Evolutionary conservation across 2,888 invertebrate genomes (phyloP).

Genomic region (Homarus gammarus): DNA sequence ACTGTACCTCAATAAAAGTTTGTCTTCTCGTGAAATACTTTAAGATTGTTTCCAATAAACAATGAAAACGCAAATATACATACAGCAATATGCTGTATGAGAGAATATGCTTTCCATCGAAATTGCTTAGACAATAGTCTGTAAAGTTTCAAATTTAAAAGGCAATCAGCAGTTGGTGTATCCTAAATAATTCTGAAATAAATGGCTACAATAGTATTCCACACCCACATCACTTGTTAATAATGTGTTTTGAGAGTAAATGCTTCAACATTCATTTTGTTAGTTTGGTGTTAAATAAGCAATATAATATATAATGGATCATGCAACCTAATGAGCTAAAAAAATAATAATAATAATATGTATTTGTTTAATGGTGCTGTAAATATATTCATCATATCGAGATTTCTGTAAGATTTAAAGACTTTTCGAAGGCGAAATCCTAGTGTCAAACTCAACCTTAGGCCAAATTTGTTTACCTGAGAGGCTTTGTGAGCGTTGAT

Average conservation of each 20-base stretch:
- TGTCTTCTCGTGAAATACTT: background rate
- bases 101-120: no score
- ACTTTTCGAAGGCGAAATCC: background rate
- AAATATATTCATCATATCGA: constrained; percentile 1
- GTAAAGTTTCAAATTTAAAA: no score
- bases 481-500: constrained; percentile 80
- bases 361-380: background rate
- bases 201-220: background rate
- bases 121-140: no score
- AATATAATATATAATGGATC: background rate
- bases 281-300: background rate
- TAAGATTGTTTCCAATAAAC: background rate
- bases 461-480: constrained; percentile 77
- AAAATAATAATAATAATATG: background rate
- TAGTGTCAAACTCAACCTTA: background rate
- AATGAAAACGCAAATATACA: background rate
- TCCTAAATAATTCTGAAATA: background rate
- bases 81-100: no score
- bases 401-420: background rate
- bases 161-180: no score
- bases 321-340: constrained; percentile 2
- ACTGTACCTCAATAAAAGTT: background rate
- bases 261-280: background rate
- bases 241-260: background rate
- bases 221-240: background rate